Percentiles rank a stretch among this genome's conserved stretches.
phyloP scores from a whole-genome alignment of 2,113 vertebrate genomes.

The Notothenia coriiceps region DNA sequence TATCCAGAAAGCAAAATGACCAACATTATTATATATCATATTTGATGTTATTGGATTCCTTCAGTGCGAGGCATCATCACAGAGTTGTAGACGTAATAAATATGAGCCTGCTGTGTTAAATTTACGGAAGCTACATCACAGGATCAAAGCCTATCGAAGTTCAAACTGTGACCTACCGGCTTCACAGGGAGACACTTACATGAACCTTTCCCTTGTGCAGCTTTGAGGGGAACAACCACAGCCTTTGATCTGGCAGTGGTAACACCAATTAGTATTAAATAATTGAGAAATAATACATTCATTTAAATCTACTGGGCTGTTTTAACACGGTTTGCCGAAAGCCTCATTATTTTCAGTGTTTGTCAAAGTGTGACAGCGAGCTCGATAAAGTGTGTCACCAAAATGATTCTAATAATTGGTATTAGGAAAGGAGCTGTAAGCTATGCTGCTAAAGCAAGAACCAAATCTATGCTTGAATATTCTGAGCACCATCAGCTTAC shows the following conservation, averaged over 20 bases:
- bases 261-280: not conserved
- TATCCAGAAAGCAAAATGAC: not conserved
- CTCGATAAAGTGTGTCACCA: not conserved
- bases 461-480: not conserved
- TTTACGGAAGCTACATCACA: conserved; percentile 15
- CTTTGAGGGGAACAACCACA: conserved; percentile 1
- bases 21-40: not conserved
- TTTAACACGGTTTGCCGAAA: not conserved
- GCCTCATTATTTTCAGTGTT: not conserved
- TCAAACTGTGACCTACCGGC: conserved; percentile 1
- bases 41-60: not conserved
- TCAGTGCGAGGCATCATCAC: not conserved
- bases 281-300: too few relatives aligned
- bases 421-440: not conserved
- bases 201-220: not conserved
- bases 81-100: not conserved
- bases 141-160: conserved; percentile 15
- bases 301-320: not conserved
- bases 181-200: not conserved
- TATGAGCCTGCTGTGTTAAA: not conserved
- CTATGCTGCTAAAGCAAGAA: not conserved
- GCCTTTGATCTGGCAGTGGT: not conserved
- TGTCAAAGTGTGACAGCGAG: not conserved
- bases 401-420: not conserved
- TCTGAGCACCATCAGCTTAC: not conserved